Conservation (phyloP, 2,113 vertebrate species). For the Apteryx mantelli region DNA sequence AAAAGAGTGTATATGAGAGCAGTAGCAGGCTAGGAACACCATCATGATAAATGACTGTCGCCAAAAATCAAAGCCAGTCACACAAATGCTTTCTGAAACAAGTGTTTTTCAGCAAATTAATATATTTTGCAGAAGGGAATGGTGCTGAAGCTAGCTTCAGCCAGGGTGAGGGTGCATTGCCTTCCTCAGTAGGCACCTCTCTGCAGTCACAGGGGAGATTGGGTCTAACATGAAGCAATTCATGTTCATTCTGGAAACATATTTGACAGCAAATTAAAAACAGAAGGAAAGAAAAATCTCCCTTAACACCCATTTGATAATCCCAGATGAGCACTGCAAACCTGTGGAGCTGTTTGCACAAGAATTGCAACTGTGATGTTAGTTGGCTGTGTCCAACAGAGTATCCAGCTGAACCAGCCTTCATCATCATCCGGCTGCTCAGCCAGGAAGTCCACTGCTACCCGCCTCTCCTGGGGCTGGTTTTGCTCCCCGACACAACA, state of each 20-base stretch:
- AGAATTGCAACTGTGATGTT: background rate
- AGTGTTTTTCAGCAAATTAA: background rate
- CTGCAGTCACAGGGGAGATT: no score
- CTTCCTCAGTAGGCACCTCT: background rate
- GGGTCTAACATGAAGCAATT: background rate
- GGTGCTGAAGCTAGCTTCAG: background rate
- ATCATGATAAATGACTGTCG: background rate
- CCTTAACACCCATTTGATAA: background rate
- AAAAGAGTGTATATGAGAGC: fast-evolving
- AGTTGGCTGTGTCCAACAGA: background rate
- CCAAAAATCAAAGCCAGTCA: background rate
- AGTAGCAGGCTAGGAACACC: fast-evolving
- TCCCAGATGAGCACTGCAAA: background rate
- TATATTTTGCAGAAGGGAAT: background rate
- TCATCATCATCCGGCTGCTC: background rate
- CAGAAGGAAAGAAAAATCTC: background rate
- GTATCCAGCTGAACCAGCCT: background rate
- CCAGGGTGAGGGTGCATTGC: background rate
- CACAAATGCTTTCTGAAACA: background rate
- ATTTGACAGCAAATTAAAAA: background rate
- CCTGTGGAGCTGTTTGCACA: background rate
- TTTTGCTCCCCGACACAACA: background rate
- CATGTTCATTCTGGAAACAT: background rate
- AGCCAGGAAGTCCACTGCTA: fast-evolving
- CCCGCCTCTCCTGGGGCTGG: background rate